phyloP scores from a whole-genome alignment of 2,797 vertebrate genomes.

The Amazonetta brasiliensis region DNA sequence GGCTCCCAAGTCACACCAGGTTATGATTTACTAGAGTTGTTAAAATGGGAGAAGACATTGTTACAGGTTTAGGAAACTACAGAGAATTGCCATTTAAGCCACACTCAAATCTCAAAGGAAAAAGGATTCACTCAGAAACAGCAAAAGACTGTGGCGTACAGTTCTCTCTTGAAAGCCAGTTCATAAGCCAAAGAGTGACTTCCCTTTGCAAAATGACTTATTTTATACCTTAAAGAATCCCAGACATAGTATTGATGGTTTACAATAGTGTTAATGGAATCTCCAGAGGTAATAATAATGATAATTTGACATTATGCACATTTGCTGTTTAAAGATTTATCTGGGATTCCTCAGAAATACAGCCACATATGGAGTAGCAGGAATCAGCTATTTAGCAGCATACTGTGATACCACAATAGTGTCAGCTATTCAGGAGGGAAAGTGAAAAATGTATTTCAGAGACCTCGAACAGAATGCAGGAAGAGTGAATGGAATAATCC shows the following conservation, averaged over 20 bases:
- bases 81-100: conserved; percentile 22
- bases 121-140: conserved; percentile 2
- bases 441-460: conserved; percentile 45
- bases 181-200: not conserved
- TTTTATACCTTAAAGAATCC: not conserved
- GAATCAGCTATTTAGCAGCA: conserved; percentile 32
- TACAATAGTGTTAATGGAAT: not conserved
- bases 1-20: not conserved
- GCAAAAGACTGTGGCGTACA: not conserved
- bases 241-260: not conserved
- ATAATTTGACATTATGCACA: not conserved
- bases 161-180: not conserved
- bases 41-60: conserved; percentile 33
- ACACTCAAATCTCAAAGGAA: conserved; percentile 41
- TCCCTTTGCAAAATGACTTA: not conserved
- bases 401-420: conserved; percentile 26
- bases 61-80: conserved; percentile 50
- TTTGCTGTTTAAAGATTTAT: not conserved
- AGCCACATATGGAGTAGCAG: not conserved
- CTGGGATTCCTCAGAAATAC: not conserved
- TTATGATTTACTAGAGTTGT: conserved; percentile 33
- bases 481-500: not conserved
- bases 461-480: not conserved
- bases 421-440: not conserved
- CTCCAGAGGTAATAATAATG: not conserved